Evolutionary conservation across 2,113 vertebrate genomes (phyloP), one percentile per base, ranked within the genome.

Genomic region (Turdus rufiventris): DNA sequence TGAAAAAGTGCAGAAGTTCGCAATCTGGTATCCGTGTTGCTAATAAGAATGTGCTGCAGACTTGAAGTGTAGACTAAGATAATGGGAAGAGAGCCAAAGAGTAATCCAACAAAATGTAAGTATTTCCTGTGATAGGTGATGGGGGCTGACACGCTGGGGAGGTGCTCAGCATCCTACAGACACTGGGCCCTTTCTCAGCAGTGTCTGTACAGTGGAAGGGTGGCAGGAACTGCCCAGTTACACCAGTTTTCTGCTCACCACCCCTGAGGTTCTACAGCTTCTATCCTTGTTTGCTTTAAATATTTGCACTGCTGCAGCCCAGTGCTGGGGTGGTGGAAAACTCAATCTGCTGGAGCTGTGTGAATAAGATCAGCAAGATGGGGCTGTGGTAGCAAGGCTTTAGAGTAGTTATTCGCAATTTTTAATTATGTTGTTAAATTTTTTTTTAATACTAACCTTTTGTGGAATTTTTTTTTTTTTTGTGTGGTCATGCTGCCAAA

Each of bases 1-100:
- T 63, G 36, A 58, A 73, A 82, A 95, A 89, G 93, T 93, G 87
- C 81, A 91, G 54, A 85, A 96, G 91, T 95, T 96, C 74, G 57
- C 89, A 95, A 80, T 83, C 93, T 96, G 92, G 10, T 76, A 91
- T 84, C 87, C 23, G 8, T 26, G 54, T 50, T 86, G 61, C 73
- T 88, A 85, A 85, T 88, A 79, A 88, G 78, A 76, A 54, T 21
- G 71, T 66, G 81, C 62, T 48, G 67, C 25, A 33, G 72, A 38
- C 42, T 47, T 67, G 9, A 62, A 91, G 62, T 66, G 81, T 74
- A 73, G 60, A 48, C 18, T 62, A 43, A 95, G 95, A 82, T 90
- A 43, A 86, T 80, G 62, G 91, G 91, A 93, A 14, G 4, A 26
- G 58, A 70, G 91, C 93, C 95, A 82, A 20, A n/a, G 75, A 38